Percentiles rank a stretch among this genome's conserved stretches.
These are phyloP conservation scores for Melanotaenia boesemani DNA, from an alignment of 2,797 vertebrate genomes.

Conservation along the genomic window DNA sequence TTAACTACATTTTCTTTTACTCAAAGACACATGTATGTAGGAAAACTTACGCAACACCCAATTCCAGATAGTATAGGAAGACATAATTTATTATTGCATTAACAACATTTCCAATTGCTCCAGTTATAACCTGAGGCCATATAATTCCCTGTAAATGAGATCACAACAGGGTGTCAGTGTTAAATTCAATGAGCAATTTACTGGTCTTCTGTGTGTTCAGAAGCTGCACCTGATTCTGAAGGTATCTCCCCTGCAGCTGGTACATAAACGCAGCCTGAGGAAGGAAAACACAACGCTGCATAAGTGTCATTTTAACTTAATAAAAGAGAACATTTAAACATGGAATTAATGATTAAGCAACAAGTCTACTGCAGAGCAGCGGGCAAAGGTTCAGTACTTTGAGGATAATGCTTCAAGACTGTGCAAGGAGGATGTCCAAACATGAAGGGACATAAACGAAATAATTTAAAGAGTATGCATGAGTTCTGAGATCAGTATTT, in stretches of 20 bases:
- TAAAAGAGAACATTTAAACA: not conserved
- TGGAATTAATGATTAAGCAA: not conserved
- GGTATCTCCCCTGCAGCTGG: slow-evolving; percentile 78
- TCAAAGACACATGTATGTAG: not conserved
- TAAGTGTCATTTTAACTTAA: not conserved
- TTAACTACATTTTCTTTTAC: too few relatives aligned
- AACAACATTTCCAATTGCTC: slow-evolving; percentile 86
- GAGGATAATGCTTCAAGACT: not conserved
- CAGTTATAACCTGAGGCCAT: slow-evolving; percentile 85
- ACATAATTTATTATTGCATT: slow-evolving; percentile 90
- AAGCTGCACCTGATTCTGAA: slow-evolving; percentile 82
- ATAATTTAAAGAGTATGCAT: too few relatives aligned
- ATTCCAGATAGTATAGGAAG: slow-evolving; percentile 85
- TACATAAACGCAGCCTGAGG: slow-evolving; percentile 84
- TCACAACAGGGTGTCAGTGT: slow-evolving; percentile 10
- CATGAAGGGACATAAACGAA: too few relatives aligned
- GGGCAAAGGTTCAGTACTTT: not conserved
- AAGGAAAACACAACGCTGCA: not conserved
- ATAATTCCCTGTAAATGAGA: slow-evolving; percentile 84
- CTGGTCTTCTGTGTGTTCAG: not conserved
- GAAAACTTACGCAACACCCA: slow-evolving; percentile 91
- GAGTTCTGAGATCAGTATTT: too few relatives aligned
- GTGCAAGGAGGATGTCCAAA: too few relatives aligned
- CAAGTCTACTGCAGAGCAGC: not conserved
- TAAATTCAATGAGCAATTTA: not conserved